Evolutionary conservation across 2,888 invertebrate species (phyloP).

Genomic region (Brenthis daphne): DNA sequence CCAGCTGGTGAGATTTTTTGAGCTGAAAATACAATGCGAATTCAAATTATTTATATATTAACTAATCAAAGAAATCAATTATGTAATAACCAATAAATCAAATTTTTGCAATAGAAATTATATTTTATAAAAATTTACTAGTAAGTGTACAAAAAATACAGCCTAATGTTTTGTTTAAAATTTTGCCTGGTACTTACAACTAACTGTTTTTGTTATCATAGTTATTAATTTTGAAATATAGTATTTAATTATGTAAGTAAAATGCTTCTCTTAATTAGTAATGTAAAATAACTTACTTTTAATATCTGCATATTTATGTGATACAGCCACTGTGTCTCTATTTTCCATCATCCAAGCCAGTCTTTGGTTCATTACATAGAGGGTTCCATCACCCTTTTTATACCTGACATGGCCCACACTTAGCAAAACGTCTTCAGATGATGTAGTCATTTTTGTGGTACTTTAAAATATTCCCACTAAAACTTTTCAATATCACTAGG

Average conservation of each 20-base stretch:
- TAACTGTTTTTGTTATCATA: too few relatives aligned
- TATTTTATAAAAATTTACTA: too few relatives aligned
- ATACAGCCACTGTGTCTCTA: slow-evolving; percentile 94
- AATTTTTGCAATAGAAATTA: too few relatives aligned
- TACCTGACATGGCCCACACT: slow-evolving; percentile 96
- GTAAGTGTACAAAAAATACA: too few relatives aligned
- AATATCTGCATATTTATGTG: slow-evolving; percentile 96
- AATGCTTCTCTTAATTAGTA: background rate
- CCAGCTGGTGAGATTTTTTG: slow-evolving; percentile 99
- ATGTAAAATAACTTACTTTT: slow-evolving; percentile 86
- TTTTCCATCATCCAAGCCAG: slow-evolving; percentile 98
- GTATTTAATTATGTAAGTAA: too few relatives aligned
- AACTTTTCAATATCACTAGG: slow-evolving; percentile 16
- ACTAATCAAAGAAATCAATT: too few relatives aligned
- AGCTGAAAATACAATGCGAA: slow-evolving; percentile 75
- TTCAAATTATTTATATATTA: background rate
- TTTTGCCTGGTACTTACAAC: too few relatives aligned
- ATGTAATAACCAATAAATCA: too few relatives aligned
- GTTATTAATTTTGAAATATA: too few relatives aligned
- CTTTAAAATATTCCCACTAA: slow-evolving; percentile 33
- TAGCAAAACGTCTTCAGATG: slow-evolving; percentile 96
- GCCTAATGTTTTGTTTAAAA: too few relatives aligned
- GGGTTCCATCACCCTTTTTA: slow-evolving; percentile 97
- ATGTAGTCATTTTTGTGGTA: slow-evolving; percentile 86
- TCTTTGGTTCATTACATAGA: slow-evolving; percentile 97